Conservation (phyloP, 2,113 vertebrate genomes). For the Uria lomvia region DNA sequence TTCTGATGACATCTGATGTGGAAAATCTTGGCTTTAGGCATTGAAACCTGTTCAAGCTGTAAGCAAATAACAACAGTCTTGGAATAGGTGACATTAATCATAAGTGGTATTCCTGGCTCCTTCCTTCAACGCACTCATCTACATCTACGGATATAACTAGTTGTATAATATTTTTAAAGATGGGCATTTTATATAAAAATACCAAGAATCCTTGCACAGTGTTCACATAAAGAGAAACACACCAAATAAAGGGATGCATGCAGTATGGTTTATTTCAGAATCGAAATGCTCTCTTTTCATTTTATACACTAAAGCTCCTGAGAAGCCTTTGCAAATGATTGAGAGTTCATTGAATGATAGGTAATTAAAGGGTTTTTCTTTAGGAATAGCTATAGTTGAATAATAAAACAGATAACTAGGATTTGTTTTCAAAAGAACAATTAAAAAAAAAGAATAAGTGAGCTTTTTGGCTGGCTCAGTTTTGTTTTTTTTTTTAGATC, state of each 20-base stretch:
- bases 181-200: not conserved
- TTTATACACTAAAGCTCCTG: not conserved
- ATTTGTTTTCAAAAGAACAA: not conserved
- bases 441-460: not conserved
- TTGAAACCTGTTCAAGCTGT: not conserved
- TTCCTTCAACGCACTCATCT: not conserved
- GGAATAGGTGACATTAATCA: not conserved
- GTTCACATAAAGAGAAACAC: not conserved
- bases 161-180: not conserved
- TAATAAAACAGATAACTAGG: not conserved
- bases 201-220: not conserved
- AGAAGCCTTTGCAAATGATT: not conserved
- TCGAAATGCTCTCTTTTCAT: not conserved
- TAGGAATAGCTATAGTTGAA: not conserved
- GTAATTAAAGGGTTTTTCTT: not conserved
- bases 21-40: conserved; percentile 6
- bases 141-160: not conserved
- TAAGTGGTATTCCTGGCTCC: not conserved
- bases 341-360: not conserved
- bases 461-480: not conserved
- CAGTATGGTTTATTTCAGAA: not conserved
- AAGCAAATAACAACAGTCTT: not conserved
- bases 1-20: not conserved
- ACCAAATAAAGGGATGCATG: not conserved
- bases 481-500: not conserved